Evolutionary conservation across 1,140 invertebrate species (phyloP).

Genomic region (Ruditapes philippinarum): DNA sequence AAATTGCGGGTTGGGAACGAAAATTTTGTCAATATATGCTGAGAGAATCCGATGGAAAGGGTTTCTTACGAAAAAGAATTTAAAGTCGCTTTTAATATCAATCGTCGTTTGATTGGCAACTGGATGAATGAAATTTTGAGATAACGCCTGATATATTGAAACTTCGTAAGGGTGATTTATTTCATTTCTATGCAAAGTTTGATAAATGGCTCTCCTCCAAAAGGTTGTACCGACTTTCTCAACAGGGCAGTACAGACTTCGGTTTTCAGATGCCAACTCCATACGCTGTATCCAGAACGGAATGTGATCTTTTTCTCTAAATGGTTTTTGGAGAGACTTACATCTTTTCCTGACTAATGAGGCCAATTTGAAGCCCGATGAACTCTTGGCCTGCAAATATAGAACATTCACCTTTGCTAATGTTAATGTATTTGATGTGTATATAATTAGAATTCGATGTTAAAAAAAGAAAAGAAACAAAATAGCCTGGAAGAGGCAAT

Average conservation of each 20-base stretch:
- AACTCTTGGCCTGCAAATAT: not conserved
- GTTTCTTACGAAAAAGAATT: constrained; percentile 53
- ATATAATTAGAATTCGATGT: too few relatives aligned
- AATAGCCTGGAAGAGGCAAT: too few relatives aligned
- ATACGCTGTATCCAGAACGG: constrained; percentile 18
- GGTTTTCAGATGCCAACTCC: not conserved
- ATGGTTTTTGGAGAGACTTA: not conserved
- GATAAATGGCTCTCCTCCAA: constrained; percentile 38
- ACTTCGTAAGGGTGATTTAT: constrained; percentile 42
- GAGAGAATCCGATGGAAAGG: constrained; percentile 47
- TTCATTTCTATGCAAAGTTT: not conserved
- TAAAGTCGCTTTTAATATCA: not conserved
- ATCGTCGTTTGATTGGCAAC: not conserved
- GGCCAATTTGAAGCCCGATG: not conserved
- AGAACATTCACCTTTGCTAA: not conserved
- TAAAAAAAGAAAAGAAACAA: too few relatives aligned
- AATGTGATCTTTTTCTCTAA: not conserved
- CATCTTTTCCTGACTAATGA: not conserved
- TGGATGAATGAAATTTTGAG: not conserved
- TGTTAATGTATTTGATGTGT: too few relatives aligned
- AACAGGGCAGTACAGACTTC: constrained; percentile 42
- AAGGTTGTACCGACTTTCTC: constrained; percentile 54
- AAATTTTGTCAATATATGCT: constrained; percentile 58
- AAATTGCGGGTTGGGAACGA: constrained; percentile 47
- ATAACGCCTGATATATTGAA: constrained; percentile 11